Evolutionary conservation across 2,113 vertebrate genomes (phyloP), one percentile per base, ranked within the genome.

Genomic region (Neomonachus schauinslandi): DNA sequence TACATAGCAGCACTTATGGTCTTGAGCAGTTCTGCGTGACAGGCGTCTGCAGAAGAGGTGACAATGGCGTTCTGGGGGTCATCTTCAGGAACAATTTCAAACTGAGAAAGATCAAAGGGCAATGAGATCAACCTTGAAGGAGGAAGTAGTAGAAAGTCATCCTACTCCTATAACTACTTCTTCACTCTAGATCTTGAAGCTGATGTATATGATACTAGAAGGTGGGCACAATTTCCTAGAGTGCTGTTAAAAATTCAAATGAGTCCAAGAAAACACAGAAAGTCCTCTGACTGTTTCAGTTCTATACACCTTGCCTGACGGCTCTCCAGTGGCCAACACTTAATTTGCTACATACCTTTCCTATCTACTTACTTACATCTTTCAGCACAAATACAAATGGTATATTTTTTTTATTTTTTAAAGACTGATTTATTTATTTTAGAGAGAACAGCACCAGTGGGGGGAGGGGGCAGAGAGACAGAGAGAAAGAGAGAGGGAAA

Each of bases 71-170:
- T 99, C 97, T 99, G 99, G 57, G 99, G 99, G 92, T 99, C 99
- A 7, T 99, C 99, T 97, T 99, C 99, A 6, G 99, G 99, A 13
- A 99, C 99, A 42, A 99, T 99, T 98, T 99, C 99, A 99, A 99
- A 99, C 99, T 99, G 96, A 46, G 57, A 93, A 96, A 79, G 61
- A 97, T 1, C 93, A 90, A 95, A 18, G 57, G 93, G 89, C 57
- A 89, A 49, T 79, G 0, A 89, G 79, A 19, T 55, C 39, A 76
- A 12, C 71, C n/a, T 49, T 89, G 4, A 61, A 87, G 53, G 57
- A 76, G 42, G 42, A 88, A 80, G 74, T 2, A 15, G 22, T 2
- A 65, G 55, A 67, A 84, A 80, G 46, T 26, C 49, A 79, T 1
- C 11, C 3, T 36, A 59, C 11, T 89, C 10, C 33, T 39, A 0